Evolutionary conservation across 2,888 invertebrate species (phyloP).

Genomic region (Timandra comae): DNA sequence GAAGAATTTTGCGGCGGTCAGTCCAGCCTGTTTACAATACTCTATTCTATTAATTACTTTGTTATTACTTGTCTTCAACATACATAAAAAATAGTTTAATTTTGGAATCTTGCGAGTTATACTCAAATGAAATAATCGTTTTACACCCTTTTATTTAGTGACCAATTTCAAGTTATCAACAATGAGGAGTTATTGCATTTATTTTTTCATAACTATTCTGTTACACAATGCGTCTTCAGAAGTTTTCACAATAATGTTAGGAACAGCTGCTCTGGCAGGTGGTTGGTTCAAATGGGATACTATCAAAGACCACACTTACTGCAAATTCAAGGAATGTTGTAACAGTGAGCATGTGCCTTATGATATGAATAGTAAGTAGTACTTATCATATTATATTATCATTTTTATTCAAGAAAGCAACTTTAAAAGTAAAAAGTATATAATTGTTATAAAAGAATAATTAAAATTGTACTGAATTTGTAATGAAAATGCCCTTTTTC

Average conservation of each 20-base stretch:
- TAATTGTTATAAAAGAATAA: neutral
- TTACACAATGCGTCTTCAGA: conserved; percentile 31
- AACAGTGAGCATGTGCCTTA: conserved; percentile 71
- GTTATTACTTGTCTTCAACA: too few species aligned
- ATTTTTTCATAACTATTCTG: conserved; percentile 1
- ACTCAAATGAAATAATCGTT: too few species aligned
- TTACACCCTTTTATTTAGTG: too few species aligned
- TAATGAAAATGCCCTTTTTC: neutral
- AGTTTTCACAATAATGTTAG: conserved; percentile 40
- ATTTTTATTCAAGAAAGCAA: too few species aligned
- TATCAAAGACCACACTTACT: conserved; percentile 61
- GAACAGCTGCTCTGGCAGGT: conserved; percentile 39
- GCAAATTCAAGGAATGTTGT: conserved; percentile 78
- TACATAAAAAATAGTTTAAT: too few species aligned
- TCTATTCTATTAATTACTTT: too few species aligned
- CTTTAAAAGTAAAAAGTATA: too few species aligned
- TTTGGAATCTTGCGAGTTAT: too few species aligned
- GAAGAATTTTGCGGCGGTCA: too few species aligned
- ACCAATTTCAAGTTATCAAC: too few species aligned
- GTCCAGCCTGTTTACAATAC: too few species aligned
- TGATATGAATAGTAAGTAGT: conserved; percentile 65
- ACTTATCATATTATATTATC: neutral
- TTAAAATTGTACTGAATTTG: neutral
- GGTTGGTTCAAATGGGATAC: conserved; percentile 57
- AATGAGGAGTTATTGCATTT: too few species aligned